Base-by-base conservation (phyloP, 2,113 vertebrate species). In the Columba livia region DNA sequence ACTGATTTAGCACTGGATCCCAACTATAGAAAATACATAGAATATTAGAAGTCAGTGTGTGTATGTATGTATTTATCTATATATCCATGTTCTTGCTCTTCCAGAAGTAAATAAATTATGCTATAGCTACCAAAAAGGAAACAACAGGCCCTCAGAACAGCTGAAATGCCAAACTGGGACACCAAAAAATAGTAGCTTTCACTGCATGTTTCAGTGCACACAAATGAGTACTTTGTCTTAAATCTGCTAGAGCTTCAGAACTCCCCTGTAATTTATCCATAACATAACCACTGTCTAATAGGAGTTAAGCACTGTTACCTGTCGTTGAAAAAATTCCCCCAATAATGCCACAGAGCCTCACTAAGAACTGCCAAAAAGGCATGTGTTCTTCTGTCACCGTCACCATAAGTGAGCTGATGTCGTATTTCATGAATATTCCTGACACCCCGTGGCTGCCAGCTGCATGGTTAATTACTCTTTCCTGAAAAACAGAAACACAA, bases 261-360 rank as follows among this genome's bases (percentile, higher is more conserved):
- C 54, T 65, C 9, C 31, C 15, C 50, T 40, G 9, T 82, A 67
- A 71, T 66, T 89, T 51, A 82, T 10, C 34, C 12, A 1, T 28
- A 89, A 34, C 25, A 13, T 24, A 66, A 71, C 36, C 28, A 78
- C 6, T 10, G 25, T 36, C 20, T 20, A 2, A 29, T 2, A 85
- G 24, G 72, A 40, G 6, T 40, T 73, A 84, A 58, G 34, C 25
- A 66, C 11, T 11, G 85, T 97, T 94, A 98, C 99, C 99, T 98
- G 99, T 99, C 50, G 99, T 99, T 75, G 99, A 99, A 98, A 99
- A 99, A 97, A 99, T 99, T 90, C 99, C 99, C 90, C 99, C 99
- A 42, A 99, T 77, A 94, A 99, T 99, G 92, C 99, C 99, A 92
- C 99, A 99, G 61, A 99, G 98, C 69, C 99, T 98, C 91, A 99